phyloP scores from a whole-genome alignment of 1,140 invertebrate species.

The Sitophilus oryzae region DNA sequence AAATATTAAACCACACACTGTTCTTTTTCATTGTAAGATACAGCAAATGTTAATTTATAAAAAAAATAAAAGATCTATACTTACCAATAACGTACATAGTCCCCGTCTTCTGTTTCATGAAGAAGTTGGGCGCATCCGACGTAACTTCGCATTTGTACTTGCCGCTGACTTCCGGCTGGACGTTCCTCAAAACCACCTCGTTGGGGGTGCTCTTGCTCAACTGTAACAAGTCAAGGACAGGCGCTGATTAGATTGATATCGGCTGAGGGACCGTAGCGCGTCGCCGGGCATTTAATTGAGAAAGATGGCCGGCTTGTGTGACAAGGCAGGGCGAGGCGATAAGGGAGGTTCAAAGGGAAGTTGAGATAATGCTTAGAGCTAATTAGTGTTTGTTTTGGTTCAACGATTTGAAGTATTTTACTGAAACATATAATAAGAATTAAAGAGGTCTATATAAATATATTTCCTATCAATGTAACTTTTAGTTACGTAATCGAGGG shows the following conservation, averaged over 20 bases:
- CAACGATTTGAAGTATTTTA: too few species aligned
- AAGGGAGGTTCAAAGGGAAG: too few species aligned
- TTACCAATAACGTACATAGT: constrained; percentile 68
- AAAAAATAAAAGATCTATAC: constrained; percentile 36
- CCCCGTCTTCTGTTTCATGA: constrained; percentile 56
- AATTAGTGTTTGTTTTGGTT: too few species aligned
- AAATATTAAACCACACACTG: too few species aligned
- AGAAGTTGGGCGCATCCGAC: constrained; percentile 63
- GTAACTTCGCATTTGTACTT: constrained; percentile 70
- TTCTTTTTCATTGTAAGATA: background rate
- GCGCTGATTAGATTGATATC: background rate
- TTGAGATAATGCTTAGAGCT: too few species aligned
- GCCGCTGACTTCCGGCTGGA: constrained; percentile 60
- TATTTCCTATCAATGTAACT: too few species aligned
- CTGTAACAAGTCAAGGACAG: constrained; percentile 41
- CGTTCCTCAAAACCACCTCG: constrained; percentile 60
- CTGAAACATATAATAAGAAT: too few species aligned
- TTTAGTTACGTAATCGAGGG: too few species aligned
- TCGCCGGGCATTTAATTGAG: too few species aligned
- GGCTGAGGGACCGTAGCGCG: background rate
- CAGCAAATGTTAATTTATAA: background rate
- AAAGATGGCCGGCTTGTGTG: too few species aligned
- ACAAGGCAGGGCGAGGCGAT: too few species aligned
- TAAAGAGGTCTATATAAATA: too few species aligned
- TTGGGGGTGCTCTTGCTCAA: constrained; percentile 55